Evolutionary conservation across 1,140 invertebrate species (phyloP), one percentile per base, ranked within the genome.

Genomic region (Pararge aegeria): DNA sequence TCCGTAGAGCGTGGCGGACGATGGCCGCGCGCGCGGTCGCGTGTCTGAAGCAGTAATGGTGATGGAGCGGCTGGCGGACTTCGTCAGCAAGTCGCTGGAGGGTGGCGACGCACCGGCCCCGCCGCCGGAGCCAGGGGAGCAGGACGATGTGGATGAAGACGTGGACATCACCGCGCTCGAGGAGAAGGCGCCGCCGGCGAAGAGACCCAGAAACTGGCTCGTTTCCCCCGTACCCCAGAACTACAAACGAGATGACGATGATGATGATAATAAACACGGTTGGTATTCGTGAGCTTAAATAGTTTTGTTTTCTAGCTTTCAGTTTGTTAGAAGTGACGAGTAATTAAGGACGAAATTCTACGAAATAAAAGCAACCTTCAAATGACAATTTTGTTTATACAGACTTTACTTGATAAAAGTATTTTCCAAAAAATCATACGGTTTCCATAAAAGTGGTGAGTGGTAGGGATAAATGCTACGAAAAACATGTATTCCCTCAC

Each of bases 11-110:
- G 79, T 78, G 76, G 68, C 78, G 76, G 67, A 61, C 64, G 76
- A 78, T 75, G 75, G 74, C 68, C 71, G 81, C 80, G 78, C 75
- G 78, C 70, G 78, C 69, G 64, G 70, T 64, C 75, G 75, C 76
- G 78, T 69, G 70, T 62, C 68, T 60, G 73, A 69, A 74, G 71
- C 83, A 89, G 86, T 89, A 81, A 89, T 89, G 86, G 83, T 89
- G 74, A 89, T 89, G 86, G 86, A 87, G 86, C 86, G 86, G 75
- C 81, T 89, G 70, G 84, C 86, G 81, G 83, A 86, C 77, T 87
- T 87, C 80, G 86, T 89, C 66, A 87, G 84, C 86, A 87, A 87
- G 75, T 83, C 86, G 54, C 68, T 87, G 70, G 86, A 89, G 60
- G 86, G 86, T 24, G 86, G 82, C 53, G 84, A 83, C 61, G 83